Percentiles rank a stretch among this genome's conserved stretches.
phyloP scores from a whole-genome alignment of 1,140 invertebrate genomes.

The Ephestia elutella region DNA sequence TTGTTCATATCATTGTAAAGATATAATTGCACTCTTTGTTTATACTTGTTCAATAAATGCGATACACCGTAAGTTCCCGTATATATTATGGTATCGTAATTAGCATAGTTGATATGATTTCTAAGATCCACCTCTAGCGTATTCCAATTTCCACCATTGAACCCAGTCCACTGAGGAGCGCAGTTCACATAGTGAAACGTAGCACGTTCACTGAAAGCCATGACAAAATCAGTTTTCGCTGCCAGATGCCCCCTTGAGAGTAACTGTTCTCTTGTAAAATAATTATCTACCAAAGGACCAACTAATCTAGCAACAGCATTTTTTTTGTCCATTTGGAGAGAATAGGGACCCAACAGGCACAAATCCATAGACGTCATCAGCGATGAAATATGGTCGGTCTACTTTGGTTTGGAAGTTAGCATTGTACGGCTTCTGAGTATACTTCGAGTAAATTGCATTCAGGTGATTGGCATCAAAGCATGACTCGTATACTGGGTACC shows the following conservation, averaged over 20 bases:
- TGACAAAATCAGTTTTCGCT: conserved; percentile 80
- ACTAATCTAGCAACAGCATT: conserved; percentile 42
- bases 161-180: conserved; percentile 79
- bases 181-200: conserved; percentile 81
- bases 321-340: conserved; percentile 43
- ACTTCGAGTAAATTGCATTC: conserved; percentile 53
- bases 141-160: conserved; percentile 81
- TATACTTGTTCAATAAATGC: conserved; percentile 57
- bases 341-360: conserved; percentile 46
- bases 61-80: conserved; percentile 72
- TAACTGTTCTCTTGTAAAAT: conserved; percentile 38
- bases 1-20: conserved; percentile 58
- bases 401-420: conserved; percentile 52
- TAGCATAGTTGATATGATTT: conserved; percentile 45
- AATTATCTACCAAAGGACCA: conserved; percentile 34
- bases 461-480: conserved; percentile 47
- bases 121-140: conserved; percentile 65
- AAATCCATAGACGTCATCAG: conserved; percentile 34
- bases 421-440: conserved; percentile 61
- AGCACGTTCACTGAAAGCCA: conserved; percentile 76
- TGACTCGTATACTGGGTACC: conserved; percentile 53
- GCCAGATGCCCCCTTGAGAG: conserved; percentile 80
- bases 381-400: conserved; percentile 48
- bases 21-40: conserved; percentile 57
- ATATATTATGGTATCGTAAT: conserved; percentile 67